Evolutionary conservation across 2,888 invertebrate genomes (phyloP), one percentile per base, ranked within the genome.

Genomic region (Agriopis marginaria): DNA sequence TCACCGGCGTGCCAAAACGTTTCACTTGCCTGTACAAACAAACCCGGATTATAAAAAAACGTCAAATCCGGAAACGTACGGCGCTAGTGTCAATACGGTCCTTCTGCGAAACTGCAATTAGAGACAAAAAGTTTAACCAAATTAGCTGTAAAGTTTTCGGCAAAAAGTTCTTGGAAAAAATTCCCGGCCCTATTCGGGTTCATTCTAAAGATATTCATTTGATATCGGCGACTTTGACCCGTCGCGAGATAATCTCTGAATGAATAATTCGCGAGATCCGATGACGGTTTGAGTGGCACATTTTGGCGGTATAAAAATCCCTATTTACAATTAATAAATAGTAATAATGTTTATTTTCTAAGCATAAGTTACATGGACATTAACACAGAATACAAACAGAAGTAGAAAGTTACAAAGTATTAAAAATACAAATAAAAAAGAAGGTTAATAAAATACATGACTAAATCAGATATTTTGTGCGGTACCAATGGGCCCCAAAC

Each of bases 31-130:
- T 79, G 78, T 82, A 80, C 75, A 85, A 88, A 87, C 83, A 87
- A 77, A 81, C 75, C 77, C 67, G 66, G 72, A 76, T 77, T 76
- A 53, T 53, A 73, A 80, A 85, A 86, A 79, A 73, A 76, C 70
- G 73, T 71, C 60, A 11, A 79, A 84, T 84, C 88, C 89, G 91
- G 89, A 92, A 89, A 90, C 85, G 74, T 75, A 74, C 77, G 77
- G 72, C 79, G 79, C 79, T 83, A 85, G 79, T 86, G 87, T 89
- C 88, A 91, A 92, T 85, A 89, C 70, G 70, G 75, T 76, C 90
- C 90, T 92, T 91, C 91, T 84, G 82, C 87, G 91, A 90, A 91
- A 86, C 84, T 80, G 81, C 85, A 85, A 88, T 88, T 87, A 86
- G 85, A 79, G 72, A 71, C 74, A 49, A 71, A 73, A 72, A 68